These are phyloP conservation scores for Dreissena polymorpha DNA, from an alignment of 1,140 invertebrate species.

Conservation along the genomic window DNA sequence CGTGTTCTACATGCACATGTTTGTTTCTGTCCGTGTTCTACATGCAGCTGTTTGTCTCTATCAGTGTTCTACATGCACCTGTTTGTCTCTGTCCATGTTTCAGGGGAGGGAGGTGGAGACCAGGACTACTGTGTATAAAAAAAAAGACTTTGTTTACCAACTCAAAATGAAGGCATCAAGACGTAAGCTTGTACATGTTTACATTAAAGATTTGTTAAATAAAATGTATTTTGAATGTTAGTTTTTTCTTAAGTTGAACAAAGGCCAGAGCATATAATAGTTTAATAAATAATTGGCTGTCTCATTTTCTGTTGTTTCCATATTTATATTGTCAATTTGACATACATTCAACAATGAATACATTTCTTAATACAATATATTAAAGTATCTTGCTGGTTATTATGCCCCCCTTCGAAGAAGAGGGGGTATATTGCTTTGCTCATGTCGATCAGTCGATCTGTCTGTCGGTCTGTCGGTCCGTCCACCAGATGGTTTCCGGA, in stretches of 20 bases:
- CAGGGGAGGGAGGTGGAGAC: slow-evolving; percentile 91
- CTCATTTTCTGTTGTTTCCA: not conserved
- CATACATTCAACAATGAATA: not conserved
- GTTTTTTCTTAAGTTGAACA: not conserved
- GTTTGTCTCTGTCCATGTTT: no score
- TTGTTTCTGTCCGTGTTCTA: no score
- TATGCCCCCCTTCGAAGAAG: no score
- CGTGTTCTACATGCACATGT: no score
- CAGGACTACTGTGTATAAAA: slow-evolving; percentile 98
- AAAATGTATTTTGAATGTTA: slow-evolving; percentile 6
- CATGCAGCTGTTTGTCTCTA: no score
- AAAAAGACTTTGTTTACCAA: slow-evolving; percentile 96
- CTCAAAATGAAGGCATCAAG: slow-evolving; percentile 98
- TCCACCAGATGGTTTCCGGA: no score
- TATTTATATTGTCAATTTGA: not conserved
- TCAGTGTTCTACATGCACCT: no score
- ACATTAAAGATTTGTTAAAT: not conserved
- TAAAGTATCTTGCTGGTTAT: no score
- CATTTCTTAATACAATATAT: no score
- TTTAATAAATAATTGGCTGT: not conserved
- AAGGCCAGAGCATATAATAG: not conserved
- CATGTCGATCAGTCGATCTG: no score
- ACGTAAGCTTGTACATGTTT: slow-evolving; percentile 71
- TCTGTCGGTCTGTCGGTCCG: no score
- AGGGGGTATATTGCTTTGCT: no score